A percentile compares a stretch with the other conserved stretches of the same genome.
Evolutionary conservation across 2,888 invertebrate species (phyloP).

Genomic region (Orthonychiurus folsomi): DNA sequence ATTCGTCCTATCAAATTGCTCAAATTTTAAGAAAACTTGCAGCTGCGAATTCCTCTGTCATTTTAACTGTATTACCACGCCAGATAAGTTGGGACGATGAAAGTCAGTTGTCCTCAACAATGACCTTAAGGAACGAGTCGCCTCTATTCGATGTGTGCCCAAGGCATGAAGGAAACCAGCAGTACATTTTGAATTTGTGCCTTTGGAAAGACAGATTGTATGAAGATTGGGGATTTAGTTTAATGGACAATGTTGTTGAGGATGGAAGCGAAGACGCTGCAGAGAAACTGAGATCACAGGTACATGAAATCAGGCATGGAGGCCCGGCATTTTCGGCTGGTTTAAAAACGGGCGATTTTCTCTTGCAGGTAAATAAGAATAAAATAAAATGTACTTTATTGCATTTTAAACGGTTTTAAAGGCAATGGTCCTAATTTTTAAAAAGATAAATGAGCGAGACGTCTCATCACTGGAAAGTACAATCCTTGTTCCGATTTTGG

Average conservation of each 20-base stretch:
- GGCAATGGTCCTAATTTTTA: too few species aligned
- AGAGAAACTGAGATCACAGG: constrained; percentile 14
- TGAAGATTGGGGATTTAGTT: constrained; percentile 40
- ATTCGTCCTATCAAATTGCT: constrained; percentile 37
- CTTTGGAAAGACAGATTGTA: constrained; percentile 38
- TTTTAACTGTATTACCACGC: constrained; percentile 33
- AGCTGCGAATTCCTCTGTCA: constrained; percentile 22
- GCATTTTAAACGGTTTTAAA: too few species aligned
- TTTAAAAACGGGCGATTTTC: constrained; percentile 32
- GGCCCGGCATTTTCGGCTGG: constrained; percentile 37
- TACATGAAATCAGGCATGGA: constrained; percentile 36
- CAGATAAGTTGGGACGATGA: not conserved
- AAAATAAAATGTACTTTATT: not conserved
- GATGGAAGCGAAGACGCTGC: constrained; percentile 14
- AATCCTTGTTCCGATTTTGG: constrained; percentile 37
- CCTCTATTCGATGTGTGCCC: not conserved
- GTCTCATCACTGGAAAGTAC: constrained; percentile 36
- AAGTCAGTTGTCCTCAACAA: not conserved
- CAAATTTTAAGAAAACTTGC: constrained; percentile 36
- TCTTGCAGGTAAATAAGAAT: constrained; percentile 27
- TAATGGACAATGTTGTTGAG: constrained; percentile 24
- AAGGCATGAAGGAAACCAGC: constrained; percentile 5
- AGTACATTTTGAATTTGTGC: constrained; percentile 21
- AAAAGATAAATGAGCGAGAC: constrained; percentile 36
- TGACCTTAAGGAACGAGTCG: constrained; percentile 7